Percentiles rank a stretch among this genome's conserved stretches.
Conservation (phyloP, 2,888 invertebrate species). For the Tanypteryx hageni region DNA sequence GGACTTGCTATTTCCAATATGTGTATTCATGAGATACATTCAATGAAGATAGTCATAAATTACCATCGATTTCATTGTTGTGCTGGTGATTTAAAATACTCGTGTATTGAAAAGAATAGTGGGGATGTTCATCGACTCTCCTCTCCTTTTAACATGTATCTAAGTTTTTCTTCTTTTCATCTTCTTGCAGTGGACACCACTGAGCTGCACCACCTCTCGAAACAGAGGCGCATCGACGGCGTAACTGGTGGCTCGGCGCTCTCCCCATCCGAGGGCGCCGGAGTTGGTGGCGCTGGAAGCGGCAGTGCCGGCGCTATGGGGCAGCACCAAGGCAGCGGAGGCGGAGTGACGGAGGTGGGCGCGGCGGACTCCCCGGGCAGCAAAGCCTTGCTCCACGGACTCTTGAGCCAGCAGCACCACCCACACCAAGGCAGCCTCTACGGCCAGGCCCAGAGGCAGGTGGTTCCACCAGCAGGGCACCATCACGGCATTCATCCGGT, state of each 20-base stretch:
- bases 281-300: background rate
- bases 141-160: background rate
- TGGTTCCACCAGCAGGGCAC: slow-evolving; percentile 33
- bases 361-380: slow-evolving; percentile 73
- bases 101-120: too few relatives aligned
- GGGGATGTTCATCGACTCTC: too few relatives aligned
- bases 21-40: too few relatives aligned
- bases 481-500: slow-evolving; percentile 34
- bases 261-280: slow-evolving; percentile 23
- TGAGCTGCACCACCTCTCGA: slow-evolving; percentile 57
- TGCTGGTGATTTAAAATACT: too few relatives aligned
- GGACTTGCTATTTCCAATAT: too few relatives aligned
- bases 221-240: slow-evolving; percentile 60
- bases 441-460: slow-evolving; percentile 45
- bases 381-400: slow-evolving; percentile 80
- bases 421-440: slow-evolving; percentile 74
- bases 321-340: background rate
- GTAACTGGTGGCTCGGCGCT: slow-evolving; percentile 27
- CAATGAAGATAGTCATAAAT: too few relatives aligned
- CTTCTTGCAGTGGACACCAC: slow-evolving; percentile 48
- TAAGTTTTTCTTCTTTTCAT: background rate
- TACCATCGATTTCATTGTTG: too few relatives aligned
- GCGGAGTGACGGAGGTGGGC: slow-evolving; percentile 70
- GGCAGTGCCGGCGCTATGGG: background rate
- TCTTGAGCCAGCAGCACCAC: slow-evolving; percentile 80